These are phyloP conservation scores for Labroides dimidiatus DNA, from an alignment of 2,797 vertebrate species.

Conservation along the genomic window DNA sequence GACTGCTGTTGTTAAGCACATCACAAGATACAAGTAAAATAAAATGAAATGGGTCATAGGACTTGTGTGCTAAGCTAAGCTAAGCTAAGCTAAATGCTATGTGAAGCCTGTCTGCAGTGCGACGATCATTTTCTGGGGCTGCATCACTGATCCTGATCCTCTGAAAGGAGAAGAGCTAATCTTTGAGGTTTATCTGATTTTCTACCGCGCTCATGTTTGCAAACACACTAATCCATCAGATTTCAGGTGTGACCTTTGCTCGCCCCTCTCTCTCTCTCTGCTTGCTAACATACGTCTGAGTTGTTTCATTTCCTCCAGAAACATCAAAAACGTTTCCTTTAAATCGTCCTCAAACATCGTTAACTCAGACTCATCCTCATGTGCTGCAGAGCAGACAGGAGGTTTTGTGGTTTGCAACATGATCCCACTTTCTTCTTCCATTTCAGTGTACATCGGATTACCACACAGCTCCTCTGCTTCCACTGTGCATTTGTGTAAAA, in stretches of 20 bases:
- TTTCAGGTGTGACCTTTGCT: not conserved
- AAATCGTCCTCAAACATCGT: constrained; percentile 21
- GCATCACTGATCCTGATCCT: too few species aligned
- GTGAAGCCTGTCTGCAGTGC: too few species aligned
- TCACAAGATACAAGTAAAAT: too few species aligned
- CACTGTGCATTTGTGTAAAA: constrained; percentile 38
- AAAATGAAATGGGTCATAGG: too few species aligned
- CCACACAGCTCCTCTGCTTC: constrained; percentile 28
- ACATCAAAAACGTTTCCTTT: constrained; percentile 5
- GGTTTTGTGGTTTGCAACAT: constrained; percentile 31
- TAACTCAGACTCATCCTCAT: constrained; percentile 11
- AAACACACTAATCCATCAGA: not conserved
- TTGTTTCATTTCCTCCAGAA: not conserved
- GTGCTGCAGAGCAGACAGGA: constrained; percentile 31
- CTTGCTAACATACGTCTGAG: not conserved
- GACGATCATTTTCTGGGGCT: too few species aligned
- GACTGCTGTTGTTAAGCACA: too few species aligned
- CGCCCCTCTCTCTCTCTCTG: constrained; percentile 4
- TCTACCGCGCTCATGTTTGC: too few species aligned
- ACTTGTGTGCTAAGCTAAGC: too few species aligned
- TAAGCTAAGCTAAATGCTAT: too few species aligned
- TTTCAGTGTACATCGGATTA: constrained; percentile 42
- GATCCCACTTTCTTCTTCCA: constrained; percentile 36
- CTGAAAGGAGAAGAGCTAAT: too few species aligned
- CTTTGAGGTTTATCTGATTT: too few species aligned